Evolutionary conservation across 2,113 vertebrate genomes (phyloP).

Genomic region (Plecturocebus donacophilus): DNA sequence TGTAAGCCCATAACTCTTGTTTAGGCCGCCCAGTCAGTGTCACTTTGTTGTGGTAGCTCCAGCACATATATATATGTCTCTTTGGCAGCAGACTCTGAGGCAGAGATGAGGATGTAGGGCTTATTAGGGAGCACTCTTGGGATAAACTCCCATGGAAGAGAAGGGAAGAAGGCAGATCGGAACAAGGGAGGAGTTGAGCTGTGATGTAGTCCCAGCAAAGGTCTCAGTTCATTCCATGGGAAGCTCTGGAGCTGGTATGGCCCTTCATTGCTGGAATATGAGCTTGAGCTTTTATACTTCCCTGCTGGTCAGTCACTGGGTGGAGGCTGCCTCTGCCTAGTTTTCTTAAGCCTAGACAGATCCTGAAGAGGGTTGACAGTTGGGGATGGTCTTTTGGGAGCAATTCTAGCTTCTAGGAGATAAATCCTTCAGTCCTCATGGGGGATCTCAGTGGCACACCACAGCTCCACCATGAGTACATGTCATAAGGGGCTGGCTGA

Average conservation of each 20-base stretch:
- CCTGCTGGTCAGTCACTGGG: accelerated
- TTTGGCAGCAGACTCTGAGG: background rate
- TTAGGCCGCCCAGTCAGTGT: background rate
- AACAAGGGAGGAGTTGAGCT: too few relatives aligned
- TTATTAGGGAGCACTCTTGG: background rate
- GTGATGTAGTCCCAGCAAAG: accelerated
- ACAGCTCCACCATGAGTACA: background rate
- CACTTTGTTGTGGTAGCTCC: background rate
- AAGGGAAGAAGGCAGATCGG: background rate
- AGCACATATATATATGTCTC: background rate
- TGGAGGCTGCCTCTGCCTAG: background rate
- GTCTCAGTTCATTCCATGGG: background rate
- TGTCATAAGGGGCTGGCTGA: background rate
- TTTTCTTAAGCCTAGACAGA: background rate
- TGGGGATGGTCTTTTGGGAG: background rate
- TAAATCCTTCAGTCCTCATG: background rate
- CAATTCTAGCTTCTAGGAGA: background rate
- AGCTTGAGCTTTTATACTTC: background rate
- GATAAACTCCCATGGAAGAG: background rate
- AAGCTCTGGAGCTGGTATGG: background rate
- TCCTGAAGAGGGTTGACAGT: background rate
- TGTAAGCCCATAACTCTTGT: background rate
- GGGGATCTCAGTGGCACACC: background rate
- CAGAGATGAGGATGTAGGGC: background rate
- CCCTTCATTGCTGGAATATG: background rate